Base-by-base conservation (phyloP, 2,888 invertebrate genomes). In the Clusia tigrina region DNA sequence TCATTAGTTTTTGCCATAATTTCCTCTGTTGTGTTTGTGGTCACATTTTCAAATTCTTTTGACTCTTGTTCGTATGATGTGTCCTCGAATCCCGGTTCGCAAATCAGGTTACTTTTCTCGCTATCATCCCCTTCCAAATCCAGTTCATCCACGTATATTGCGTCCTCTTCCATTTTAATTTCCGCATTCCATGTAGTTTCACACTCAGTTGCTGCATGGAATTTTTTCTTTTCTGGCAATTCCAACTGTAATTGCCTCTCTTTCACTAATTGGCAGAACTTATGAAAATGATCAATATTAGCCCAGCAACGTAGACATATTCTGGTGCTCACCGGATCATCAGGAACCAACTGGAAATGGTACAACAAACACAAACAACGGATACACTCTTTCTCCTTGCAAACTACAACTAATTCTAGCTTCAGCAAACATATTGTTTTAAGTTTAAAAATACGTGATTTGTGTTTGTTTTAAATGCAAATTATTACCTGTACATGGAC, bases 301-400 rank as follows among this genome's bases (percentile, higher is more conserved):
- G 60, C 46, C 64, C 64, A 64, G 32, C 64, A 64, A 12, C 48
- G 53, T 1, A 58, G 26, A 32, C 64, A 64, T 15, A 64, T 64
- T 48, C 23, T 48, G 12, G 3, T 53, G 18, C 18, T 42, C 3
- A 60, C 15, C 63, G 59, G 15, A 2, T n/a, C n/a, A n/a, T 32
- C 32, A 32, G 12, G 6, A 32, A 6, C 32, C 32, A 42, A 42
- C n/a, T 42, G n/a, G 3, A 15, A 42, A 42, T 42, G n/a, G n/a
- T 42, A 17, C n/a, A 42, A 42, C n/a, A 6, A 42, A 42, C 3
- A 42, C 42, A 6, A 42, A 42, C n/a, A 15, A 42, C 9, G n/a
- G 12, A 32, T 9, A 12, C 32, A 32, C 6, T 32, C 32, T 32
- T 9, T 32, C 32, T n/a, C 12, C 32, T 32, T 32, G 32, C 6